A percentile compares a stretch with the other conserved stretches of the same genome.
Evolutionary conservation across 2,888 invertebrate genomes (phyloP).

Genomic region (Melanophora roralis): DNA sequence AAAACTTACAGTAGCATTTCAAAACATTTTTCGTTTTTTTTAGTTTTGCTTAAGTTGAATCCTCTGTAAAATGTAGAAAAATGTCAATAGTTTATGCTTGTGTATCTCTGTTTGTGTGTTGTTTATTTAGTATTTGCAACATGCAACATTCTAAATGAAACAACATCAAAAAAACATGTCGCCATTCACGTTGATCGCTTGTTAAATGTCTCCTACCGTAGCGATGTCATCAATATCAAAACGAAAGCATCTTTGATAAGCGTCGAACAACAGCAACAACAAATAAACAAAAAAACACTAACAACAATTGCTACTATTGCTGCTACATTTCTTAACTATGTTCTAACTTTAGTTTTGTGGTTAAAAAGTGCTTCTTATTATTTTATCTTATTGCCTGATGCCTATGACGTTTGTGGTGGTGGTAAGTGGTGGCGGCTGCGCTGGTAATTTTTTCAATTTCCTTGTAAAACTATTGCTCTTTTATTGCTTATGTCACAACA

Average conservation of each 20-base stretch:
- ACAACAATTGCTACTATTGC: conserved; percentile 13
- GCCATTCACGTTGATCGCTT: conserved; percentile 66
- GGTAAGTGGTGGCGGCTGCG: conserved; percentile 18
- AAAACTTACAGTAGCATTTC: conserved; percentile 35
- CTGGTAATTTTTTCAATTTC: conserved; percentile 2
- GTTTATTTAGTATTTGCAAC: conserved; percentile 53
- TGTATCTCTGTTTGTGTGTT: not conserved
- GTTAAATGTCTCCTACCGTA: conserved; percentile 64
- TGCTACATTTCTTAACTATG: not conserved
- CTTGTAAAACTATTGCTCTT: conserved; percentile 49
- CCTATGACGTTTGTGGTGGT: conserved; percentile 2
- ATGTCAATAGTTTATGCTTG: conserved; percentile 62
- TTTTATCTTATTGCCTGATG: conserved; percentile 12
- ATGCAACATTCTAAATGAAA: conserved; percentile 63
- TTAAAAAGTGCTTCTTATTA: conserved; percentile 14
- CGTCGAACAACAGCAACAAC: conserved; percentile 8
- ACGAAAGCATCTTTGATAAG: conserved; percentile 61
- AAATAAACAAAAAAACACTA: conserved; percentile 17
- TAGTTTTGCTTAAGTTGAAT: conserved; percentile 10
- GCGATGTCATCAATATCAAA: conserved; percentile 66
- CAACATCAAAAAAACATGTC: conserved; percentile 61
- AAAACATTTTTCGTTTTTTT: not conserved
- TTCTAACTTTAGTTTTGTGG: conserved; percentile 4
- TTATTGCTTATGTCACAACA: conserved; percentile 58
- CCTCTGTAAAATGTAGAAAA: conserved; percentile 37